These are phyloP conservation scores for Lacerta bilineata DNA, from an alignment of 2,797 vertebrate genomes.

Conservation along the genomic window DNA sequence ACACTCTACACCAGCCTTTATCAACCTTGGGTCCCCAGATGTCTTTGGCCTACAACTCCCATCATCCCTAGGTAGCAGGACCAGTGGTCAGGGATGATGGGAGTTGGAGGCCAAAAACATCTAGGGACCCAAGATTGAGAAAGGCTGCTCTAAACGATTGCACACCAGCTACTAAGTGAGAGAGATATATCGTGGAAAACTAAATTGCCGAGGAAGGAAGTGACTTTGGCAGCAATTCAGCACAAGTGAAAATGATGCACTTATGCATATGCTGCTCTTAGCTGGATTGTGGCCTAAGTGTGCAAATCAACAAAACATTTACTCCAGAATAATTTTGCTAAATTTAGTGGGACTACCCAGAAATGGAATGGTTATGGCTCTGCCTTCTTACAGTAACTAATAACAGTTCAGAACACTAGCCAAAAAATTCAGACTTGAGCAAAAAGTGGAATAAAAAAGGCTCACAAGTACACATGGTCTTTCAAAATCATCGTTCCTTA, in stretches of 20 bases:
- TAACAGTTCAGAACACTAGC: slow-evolving; percentile 1
- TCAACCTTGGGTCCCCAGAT: no score
- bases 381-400: not conserved
- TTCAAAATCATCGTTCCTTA: not conserved
- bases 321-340: not conserved
- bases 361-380: not conserved
- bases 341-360: not conserved
- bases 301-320: not conserved
- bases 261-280: not conserved
- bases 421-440: not conserved
- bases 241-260: not conserved
- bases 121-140: no score
- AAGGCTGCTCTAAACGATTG: not conserved
- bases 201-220: not conserved
- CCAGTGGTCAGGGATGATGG: no score
- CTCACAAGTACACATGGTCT: not conserved
- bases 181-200: not conserved
- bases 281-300: not conserved
- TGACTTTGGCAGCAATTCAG: not conserved
- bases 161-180: not conserved
- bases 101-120: no score
- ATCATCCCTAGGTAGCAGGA: no score
- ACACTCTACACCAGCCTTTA: not conserved
- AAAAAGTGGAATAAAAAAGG: not conserved
- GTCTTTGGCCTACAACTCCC: no score